Base-by-base conservation (phyloP, 2,113 vertebrate genomes). In the Corythornis madagascariensis region DNA sequence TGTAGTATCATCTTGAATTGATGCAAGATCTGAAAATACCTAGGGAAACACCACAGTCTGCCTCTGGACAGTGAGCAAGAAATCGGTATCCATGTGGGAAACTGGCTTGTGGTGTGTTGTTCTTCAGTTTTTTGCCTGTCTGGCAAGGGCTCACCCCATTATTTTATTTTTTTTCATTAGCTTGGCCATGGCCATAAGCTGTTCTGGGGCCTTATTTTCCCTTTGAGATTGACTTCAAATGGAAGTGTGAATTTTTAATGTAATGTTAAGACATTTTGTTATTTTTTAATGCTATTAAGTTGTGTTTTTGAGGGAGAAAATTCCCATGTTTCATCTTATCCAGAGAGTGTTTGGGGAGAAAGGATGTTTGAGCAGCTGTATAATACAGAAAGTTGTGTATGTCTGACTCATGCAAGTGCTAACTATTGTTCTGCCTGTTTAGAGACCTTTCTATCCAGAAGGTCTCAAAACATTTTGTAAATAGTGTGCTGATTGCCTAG, bases 1-100 rank as follows among this genome's bases (percentile, higher is more conserved):
- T 81, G 69, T 92, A 81, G 83, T n/a, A 84, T 94, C 91, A 76
- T 95, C 93, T 90, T 94, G 74, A 89, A 91, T 14, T 57, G 72
- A 90, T 64, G 64, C 52, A 56, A 70, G 57, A 83, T 69, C 80
- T 6, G 13, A 84, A 91, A 67, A 81, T 76, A 88, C 5, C 0
- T 43, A 43, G 43, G 5, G 29, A 82, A 90, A 90, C 86, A 88
- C 60, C 48, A n/a, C 9, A 71, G 55, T 17, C 16, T 74, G 55
- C 50, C 50, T 81, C 72, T 74, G 65, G 56, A 55, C 47, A 66
- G 31, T 17, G 69, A 56, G 33, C 42, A 57, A 59, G 59, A 81
- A 67, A 40, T 53, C 43, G 45, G 8, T 60, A 48, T 55, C 60
- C 3, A 0, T 57, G 16, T 66, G 50, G n/a, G 1, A 3, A 75